Conservation (phyloP, 1,140 invertebrate genomes). For the Venustaconcha ellipsiformis region DNA sequence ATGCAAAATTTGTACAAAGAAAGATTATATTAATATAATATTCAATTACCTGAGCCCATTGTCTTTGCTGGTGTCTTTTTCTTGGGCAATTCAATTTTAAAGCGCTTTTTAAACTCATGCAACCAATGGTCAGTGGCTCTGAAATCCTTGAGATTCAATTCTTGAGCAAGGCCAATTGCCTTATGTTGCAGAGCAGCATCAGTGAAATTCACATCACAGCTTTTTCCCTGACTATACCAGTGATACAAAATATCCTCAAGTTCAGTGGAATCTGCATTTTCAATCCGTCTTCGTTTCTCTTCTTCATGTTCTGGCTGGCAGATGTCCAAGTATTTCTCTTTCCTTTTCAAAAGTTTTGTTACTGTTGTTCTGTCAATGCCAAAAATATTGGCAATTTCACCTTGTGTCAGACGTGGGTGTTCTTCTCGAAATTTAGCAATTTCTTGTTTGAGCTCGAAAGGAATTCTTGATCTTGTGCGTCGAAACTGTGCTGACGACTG, state of each 20-base stretch:
- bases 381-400: constrained; percentile 47
- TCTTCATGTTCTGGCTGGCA: neutral
- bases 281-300: neutral
- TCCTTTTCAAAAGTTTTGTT: constrained; percentile 38
- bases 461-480: constrained; percentile 4
- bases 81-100: neutral
- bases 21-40: neutral
- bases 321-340: constrained; percentile 14
- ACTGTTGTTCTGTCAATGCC: constrained; percentile 47
- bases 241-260: constrained; percentile 20
- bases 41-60: constrained; percentile 2
- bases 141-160: neutral
- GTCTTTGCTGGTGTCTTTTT: neutral
- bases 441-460: constrained; percentile 3
- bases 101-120: constrained; percentile 8
- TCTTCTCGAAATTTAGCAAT: constrained; percentile 34
- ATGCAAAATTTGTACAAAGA: neutral
- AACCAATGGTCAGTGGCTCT: constrained; percentile 1
- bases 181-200: constrained; percentile 6
- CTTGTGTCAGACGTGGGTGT: constrained; percentile 42
- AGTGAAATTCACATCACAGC: constrained; percentile 4
- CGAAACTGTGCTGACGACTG: no score
- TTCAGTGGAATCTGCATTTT: constrained; percentile 1
- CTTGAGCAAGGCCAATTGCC: constrained; percentile 3
- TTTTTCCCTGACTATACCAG: constrained; percentile 6